Percentiles rank a stretch among this genome's conserved stretches.
Evolutionary conservation across 2,797 vertebrate species (phyloP).

Genomic region (Propithecus deckenii): DNA sequence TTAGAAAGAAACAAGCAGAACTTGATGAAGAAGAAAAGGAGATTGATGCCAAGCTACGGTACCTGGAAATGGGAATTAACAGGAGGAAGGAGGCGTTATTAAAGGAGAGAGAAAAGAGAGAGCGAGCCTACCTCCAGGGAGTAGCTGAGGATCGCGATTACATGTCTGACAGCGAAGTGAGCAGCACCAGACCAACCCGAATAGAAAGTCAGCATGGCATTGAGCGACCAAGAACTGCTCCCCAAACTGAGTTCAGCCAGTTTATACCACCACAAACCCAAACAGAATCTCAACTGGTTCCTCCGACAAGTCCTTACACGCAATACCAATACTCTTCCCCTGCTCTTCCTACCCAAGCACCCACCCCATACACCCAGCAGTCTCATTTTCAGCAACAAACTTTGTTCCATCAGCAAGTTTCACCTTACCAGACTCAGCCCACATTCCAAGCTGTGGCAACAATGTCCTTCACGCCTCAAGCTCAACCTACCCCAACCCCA

Average conservation of each 20-base stretch:
- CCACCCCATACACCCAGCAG: conserved; percentile 94
- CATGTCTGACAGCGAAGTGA: conserved; percentile 99
- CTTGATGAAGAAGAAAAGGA: conserved; percentile 99
- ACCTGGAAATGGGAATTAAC: conserved; percentile 99
- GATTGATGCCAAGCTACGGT: conserved; percentile 98
- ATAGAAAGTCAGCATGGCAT: conserved; percentile 91
- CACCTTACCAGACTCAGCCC: conserved; percentile 97
- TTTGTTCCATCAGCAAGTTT: conserved; percentile 95
- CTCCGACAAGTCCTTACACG: conserved; percentile 94
- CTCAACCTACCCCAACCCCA: conserved; percentile 91
- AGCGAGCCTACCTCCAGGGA: conserved; percentile 98
- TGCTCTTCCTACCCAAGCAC: conserved; percentile 92
- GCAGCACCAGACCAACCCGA: conserved; percentile 93
- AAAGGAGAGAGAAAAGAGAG: conserved; percentile 98
- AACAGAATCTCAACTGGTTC: conserved; percentile 94
- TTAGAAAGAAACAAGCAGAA: conserved; percentile 99
- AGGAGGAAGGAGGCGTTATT: conserved; percentile 97
- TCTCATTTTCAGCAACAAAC: conserved; percentile 94
- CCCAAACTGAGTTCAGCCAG: conserved; percentile 96
- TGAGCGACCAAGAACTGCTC: conserved; percentile 96
- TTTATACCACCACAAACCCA: conserved; percentile 97
- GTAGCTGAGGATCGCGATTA: conserved; percentile 99
- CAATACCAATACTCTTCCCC: conserved; percentile 95
- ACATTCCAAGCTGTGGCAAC: conserved; percentile 96
- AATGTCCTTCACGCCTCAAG: conserved; percentile 92